A percentile compares a stretch with the other conserved stretches of the same genome.
Evolutionary conservation across 2,113 vertebrate species (phyloP).

Genomic region (Tiliqua scincoides): DNA sequence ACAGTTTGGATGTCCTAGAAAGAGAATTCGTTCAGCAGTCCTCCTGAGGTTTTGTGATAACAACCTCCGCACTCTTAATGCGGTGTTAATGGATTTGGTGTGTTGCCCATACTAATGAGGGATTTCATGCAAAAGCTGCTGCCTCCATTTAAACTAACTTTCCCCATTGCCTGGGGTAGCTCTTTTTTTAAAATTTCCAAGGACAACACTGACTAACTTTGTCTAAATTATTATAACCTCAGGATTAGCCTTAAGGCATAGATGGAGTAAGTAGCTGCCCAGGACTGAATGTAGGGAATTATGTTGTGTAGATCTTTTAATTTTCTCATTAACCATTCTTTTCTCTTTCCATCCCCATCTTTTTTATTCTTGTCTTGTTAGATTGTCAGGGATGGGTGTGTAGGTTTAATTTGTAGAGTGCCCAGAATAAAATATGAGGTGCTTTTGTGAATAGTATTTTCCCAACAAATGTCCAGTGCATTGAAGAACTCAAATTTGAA

Average conservation of each 20-base stretch:
- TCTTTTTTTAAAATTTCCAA: background rate
- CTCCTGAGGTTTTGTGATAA: conserved; percentile 11
- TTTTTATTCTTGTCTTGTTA: too few species aligned
- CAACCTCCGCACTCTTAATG: background rate
- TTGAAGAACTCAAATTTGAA: background rate
- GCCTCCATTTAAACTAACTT: background rate
- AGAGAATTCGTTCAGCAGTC: conserved; percentile 8
- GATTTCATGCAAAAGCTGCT: background rate
- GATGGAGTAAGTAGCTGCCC: background rate
- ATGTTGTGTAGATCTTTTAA: background rate
- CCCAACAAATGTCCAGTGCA: background rate
- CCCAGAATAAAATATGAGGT: too few species aligned
- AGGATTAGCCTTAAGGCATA: background rate
- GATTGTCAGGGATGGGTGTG: background rate
- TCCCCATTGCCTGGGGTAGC: background rate
- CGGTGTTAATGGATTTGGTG: background rate
- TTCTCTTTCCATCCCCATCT: background rate
- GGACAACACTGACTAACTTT: background rate
- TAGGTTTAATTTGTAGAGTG: background rate
- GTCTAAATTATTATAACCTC: conserved; percentile 1
- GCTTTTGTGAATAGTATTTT: background rate
- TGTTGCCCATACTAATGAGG: conserved; percentile 14
- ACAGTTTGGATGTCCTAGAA: background rate
- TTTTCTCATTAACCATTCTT: background rate
- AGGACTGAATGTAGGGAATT: background rate